Percentiles rank a stretch among this genome's conserved stretches.
phyloP scores from a whole-genome alignment of 2,113 vertebrate species.

The Potamarius usumacintae region DNA sequence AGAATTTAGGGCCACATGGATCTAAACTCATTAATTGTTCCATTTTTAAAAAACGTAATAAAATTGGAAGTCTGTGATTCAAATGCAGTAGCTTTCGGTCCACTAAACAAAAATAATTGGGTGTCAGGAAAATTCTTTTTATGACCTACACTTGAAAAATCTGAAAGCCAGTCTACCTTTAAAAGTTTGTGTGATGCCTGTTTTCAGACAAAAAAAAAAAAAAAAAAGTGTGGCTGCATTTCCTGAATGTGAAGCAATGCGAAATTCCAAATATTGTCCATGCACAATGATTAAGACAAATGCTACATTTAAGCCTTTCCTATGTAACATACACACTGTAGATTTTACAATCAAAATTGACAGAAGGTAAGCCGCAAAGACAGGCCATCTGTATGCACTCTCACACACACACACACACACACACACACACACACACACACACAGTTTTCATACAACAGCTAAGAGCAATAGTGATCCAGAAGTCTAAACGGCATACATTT shows the following conservation, averaged over 20 bases:
- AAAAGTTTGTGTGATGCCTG: not conserved
- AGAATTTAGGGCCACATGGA: too few relatives aligned
- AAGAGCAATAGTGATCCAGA: constrained; percentile 52
- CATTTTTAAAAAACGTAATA: too few relatives aligned
- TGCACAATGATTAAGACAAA: constrained; percentile 32
- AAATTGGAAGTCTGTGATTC: too few relatives aligned
- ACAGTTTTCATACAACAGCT: constrained; percentile 53
- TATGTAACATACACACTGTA: constrained; percentile 53
- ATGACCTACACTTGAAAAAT: too few relatives aligned
- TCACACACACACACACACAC: constrained; percentile 44
- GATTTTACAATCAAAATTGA: constrained; percentile 30
- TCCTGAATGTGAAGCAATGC: constrained; percentile 1
- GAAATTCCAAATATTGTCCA: not conserved
- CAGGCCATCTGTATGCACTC: constrained; percentile 28
- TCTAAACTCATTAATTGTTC: too few relatives aligned
- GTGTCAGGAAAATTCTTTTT: too few relatives aligned
- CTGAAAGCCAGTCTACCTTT: too few relatives aligned
- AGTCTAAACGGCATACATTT: constrained; percentile 50
- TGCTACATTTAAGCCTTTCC: constrained; percentile 47
- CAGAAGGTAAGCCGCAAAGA: constrained; percentile 26
- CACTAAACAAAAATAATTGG: too few relatives aligned
- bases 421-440: constrained; percentile 53
- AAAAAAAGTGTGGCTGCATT: not conserved
- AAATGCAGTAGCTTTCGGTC: too few relatives aligned
- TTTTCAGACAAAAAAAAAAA: not conserved